Evolutionary conservation across 92 coral and sea anemone genomes (phyloP).

Genomic region (Porites lobata): DNA sequence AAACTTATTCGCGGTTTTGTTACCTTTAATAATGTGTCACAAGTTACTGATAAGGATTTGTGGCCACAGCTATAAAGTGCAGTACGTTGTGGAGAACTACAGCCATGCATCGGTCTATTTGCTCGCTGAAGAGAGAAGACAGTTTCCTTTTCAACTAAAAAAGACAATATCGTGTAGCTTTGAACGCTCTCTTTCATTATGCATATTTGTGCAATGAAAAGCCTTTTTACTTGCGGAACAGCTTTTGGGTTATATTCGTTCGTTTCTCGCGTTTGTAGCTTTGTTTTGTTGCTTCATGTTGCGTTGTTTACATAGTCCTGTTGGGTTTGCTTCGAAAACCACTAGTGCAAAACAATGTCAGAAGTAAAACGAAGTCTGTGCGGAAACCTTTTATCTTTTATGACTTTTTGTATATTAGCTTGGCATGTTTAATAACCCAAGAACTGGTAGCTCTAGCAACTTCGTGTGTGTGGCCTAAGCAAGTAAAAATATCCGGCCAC

Average conservation of each 20-base stretch:
- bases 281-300: conserved; percentile 21
- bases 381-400: background rate
- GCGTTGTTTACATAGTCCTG: conserved; percentile 38
- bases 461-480: background rate
- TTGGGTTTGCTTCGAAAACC: background rate
- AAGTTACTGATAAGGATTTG: conserved; percentile 12
- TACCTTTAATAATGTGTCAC: conserved; percentile 33
- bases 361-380: background rate
- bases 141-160: too few species aligned
- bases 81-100: background rate
- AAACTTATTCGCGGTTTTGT: conserved; percentile 41
- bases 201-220: too few species aligned
- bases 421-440: conserved; percentile 5
- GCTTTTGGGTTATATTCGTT: background rate
- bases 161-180: background rate
- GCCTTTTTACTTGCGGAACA: background rate
- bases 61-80: background rate
- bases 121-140: background rate
- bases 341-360: background rate
- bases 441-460: background rate
- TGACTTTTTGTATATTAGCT: conserved; percentile 19
- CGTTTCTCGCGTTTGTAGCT: background rate
- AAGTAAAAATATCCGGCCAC: background rate
- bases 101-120: background rate
- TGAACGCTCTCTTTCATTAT: background rate